A percentile compares a stretch with the other conserved stretches of the same genome.
These are phyloP conservation scores for Acrocephalus arundinaceus DNA, from an alignment of 2,113 vertebrate genomes.

Conservation along the genomic window DNA sequence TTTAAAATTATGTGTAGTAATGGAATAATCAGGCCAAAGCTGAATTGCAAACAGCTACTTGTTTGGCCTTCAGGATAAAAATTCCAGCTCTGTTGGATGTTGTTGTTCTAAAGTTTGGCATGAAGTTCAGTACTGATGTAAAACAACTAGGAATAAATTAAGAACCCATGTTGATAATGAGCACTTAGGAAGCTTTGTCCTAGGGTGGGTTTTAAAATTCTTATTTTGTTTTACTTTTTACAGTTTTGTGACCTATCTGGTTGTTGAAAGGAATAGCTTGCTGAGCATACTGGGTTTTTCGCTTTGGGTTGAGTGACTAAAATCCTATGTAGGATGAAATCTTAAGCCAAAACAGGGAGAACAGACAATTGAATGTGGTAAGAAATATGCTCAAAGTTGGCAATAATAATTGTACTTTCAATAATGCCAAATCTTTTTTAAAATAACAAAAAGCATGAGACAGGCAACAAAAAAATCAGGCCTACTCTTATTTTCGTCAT, in stretches of 20 bases:
- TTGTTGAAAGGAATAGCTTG: not conserved
- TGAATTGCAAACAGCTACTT: slow-evolving; percentile 43
- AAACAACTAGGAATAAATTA: slow-evolving; percentile 21
- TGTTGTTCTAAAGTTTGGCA: not conserved
- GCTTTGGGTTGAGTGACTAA: not conserved
- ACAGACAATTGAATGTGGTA: not conserved
- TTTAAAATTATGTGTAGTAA: slow-evolving; percentile 15
- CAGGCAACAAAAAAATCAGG: not conserved
- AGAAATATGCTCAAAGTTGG: not conserved
- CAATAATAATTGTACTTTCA: not conserved
- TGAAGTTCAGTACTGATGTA: slow-evolving; percentile 9
- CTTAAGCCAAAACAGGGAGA: not conserved
- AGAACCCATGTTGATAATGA: slow-evolving; percentile 2
- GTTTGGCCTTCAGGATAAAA: slow-evolving; percentile 52
- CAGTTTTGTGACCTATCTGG: not conserved
- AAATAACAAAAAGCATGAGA: not conserved
- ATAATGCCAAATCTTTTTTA: not conserved
- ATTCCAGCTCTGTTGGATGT: slow-evolving; percentile 49
- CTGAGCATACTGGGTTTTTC: not conserved
- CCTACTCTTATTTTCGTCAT: not conserved
- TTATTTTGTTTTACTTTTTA: not conserved
- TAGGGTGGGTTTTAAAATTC: not conserved
- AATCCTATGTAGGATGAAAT: not conserved
- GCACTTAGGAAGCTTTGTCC: not conserved
- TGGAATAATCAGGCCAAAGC: slow-evolving; percentile 1